These are phyloP conservation scores for Notolabrus celidotus DNA, from an alignment of 2,797 vertebrate species.

Conservation along the genomic window DNA sequence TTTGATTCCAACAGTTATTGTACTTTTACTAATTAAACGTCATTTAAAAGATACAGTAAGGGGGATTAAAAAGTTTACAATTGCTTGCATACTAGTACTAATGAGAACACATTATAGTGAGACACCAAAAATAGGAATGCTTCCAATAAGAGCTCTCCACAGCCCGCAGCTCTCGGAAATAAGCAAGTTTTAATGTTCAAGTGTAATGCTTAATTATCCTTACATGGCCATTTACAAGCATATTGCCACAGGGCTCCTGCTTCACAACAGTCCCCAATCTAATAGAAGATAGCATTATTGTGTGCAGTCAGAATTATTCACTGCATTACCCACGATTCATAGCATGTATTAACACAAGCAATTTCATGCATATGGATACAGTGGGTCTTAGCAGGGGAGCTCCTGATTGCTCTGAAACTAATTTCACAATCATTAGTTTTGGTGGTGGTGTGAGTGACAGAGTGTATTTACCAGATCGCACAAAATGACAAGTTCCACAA, in stretches of 20 bases:
- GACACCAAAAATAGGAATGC: conserved; percentile 67
- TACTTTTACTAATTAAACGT: conserved; percentile 37
- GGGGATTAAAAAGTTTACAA: conserved; percentile 58
- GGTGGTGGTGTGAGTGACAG: conserved; percentile 80
- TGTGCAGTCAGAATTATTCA: conserved; percentile 97
- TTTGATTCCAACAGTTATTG: conserved; percentile 23
- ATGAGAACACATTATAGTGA: conserved; percentile 70
- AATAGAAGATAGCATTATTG: conserved; percentile 96
- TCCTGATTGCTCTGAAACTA: conserved; percentile 98
- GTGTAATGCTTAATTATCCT: conserved; percentile 90
- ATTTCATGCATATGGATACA: conserved; percentile 99
- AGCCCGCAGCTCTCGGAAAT: conserved; percentile 85
- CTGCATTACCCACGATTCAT: conserved; percentile 98
- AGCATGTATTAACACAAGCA: conserved; percentile 97
- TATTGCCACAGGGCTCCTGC: conserved; percentile 90
- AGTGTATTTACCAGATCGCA: conserved; percentile 72
- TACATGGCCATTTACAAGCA: conserved; percentile 93
- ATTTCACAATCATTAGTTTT: conserved; percentile 99
- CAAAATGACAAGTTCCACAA: conserved; percentile 68
- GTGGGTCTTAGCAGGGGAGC: conserved; percentile 95
- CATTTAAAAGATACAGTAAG: conserved; percentile 54
- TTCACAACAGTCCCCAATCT: conserved; percentile 88
- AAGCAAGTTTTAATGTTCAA: conserved; percentile 90
- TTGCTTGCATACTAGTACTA: conserved; percentile 60
- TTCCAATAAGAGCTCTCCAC: conserved; percentile 73